These are phyloP conservation scores for Sisor rabdophorus DNA, from an alignment of 2,113 vertebrate genomes.

Conservation along the genomic window DNA sequence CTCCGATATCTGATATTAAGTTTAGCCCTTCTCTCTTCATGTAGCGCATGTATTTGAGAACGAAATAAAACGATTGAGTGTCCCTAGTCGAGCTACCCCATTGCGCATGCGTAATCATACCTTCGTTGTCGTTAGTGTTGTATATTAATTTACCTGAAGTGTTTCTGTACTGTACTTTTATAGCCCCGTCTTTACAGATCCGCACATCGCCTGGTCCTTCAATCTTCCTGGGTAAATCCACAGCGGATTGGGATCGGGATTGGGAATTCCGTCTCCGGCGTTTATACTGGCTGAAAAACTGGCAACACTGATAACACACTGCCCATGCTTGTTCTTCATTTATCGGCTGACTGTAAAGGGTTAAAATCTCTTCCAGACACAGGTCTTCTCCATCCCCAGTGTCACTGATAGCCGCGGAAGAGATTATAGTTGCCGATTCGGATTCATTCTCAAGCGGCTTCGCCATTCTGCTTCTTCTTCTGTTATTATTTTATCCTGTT, in stretches of 20 bases:
- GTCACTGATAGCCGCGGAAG: constrained; percentile 53
- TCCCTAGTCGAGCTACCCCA: not conserved
- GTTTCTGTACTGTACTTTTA: constrained; percentile 57
- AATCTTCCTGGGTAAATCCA: constrained; percentile 51
- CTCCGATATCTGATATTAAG: not conserved
- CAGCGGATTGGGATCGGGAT: constrained; percentile 58
- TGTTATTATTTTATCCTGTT: not conserved
- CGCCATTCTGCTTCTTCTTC: constrained; percentile 59
- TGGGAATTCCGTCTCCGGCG: constrained; percentile 61
- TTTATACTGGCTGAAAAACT: constrained; percentile 65
- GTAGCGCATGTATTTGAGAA: not conserved
- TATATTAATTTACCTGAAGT: constrained; percentile 60
- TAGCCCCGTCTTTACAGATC: constrained; percentile 80
- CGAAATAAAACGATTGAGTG: not conserved
- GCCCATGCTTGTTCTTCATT: constrained; percentile 98
- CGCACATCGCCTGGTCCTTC: constrained; percentile 75
- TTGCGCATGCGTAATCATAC: constrained; percentile 6
- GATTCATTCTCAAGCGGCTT: constrained; percentile 55
- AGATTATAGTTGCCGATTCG: constrained; percentile 58
- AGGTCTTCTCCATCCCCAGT: constrained; percentile 67
- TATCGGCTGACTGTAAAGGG: constrained; percentile 88
- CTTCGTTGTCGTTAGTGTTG: not conserved
- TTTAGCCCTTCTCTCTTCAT: not conserved
- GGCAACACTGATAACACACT: constrained; percentile 89
- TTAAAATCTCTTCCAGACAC: constrained; percentile 83